A percentile compares a stretch with the other conserved stretches of the same genome.
Evolutionary conservation across 2,113 vertebrate genomes (phyloP).

Genomic region (Crotalus viridis): DNA sequence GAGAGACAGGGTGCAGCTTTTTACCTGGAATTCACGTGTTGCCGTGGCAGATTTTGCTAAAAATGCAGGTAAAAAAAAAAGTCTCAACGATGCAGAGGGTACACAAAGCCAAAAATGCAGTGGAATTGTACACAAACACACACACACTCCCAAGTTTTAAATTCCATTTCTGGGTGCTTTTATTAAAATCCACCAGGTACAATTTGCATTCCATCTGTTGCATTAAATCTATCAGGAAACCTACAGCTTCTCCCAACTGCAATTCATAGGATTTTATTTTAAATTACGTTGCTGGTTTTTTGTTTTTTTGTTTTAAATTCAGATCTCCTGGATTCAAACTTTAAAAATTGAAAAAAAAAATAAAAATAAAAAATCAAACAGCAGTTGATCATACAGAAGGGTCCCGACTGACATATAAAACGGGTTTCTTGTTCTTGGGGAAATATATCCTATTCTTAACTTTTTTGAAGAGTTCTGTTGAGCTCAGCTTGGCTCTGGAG

Average conservation of each 20-base stretch:
- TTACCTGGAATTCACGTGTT: background rate
- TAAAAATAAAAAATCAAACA: background rate
- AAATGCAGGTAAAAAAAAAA: background rate
- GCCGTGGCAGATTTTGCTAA: background rate
- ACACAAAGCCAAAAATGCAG: background rate
- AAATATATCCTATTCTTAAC: background rate
- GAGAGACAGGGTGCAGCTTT: background rate
- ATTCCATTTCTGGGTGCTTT: background rate
- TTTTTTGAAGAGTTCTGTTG: background rate
- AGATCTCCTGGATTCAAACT: background rate
- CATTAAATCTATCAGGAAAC: background rate
- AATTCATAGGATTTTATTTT: background rate
- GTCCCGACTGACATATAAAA: background rate
- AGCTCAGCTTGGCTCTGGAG: background rate
- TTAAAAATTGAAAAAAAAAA: background rate
- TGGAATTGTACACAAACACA: background rate
- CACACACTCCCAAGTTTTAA: background rate
- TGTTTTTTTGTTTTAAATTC: background rate
- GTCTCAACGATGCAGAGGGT: background rate
- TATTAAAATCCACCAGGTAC: background rate
- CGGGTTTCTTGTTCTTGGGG: background rate
- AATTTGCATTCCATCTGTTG: background rate
- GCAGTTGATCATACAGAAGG: background rate
- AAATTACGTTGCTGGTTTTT: background rate
- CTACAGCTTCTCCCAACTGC: background rate